Evolutionary conservation across 2,797 vertebrate species (phyloP).

Genomic region (Thripadectes ignobilis): DNA sequence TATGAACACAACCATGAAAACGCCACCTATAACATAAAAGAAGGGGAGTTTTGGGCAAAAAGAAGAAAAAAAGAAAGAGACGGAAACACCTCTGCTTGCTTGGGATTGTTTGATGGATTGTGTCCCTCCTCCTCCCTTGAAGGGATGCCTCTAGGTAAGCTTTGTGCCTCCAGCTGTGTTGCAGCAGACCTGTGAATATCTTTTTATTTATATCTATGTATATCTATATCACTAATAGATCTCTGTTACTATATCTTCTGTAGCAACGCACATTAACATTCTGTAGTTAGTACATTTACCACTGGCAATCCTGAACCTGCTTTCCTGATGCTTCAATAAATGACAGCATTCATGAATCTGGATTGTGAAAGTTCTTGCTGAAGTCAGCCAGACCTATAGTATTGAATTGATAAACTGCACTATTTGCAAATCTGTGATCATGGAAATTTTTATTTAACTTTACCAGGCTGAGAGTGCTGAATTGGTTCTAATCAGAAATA

Average conservation of each 20-base stretch:
- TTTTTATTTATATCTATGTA: background rate
- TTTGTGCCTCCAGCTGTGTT: background rate
- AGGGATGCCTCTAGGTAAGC: background rate
- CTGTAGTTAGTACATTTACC: background rate
- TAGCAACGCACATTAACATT: background rate
- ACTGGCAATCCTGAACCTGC: background rate
- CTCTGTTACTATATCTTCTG: background rate
- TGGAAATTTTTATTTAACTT: background rate
- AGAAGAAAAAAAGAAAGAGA: background rate
- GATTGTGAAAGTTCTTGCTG: background rate
- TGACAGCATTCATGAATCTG: background rate
- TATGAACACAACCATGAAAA: background rate
- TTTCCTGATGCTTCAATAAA: background rate
- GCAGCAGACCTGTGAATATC: background rate
- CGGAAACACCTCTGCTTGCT: background rate
- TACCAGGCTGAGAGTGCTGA: background rate
- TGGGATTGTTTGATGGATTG: background rate
- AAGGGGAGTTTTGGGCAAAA: background rate
- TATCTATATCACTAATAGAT: background rate
- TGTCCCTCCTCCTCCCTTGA: background rate
- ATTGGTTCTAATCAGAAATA: background rate
- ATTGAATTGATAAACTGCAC: background rate
- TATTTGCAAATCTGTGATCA: background rate
- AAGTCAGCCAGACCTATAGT: background rate
- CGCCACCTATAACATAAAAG: background rate